phyloP scores from a whole-genome alignment of 2,113 vertebrate genomes.

The Dromaius novaehollandiae region DNA sequence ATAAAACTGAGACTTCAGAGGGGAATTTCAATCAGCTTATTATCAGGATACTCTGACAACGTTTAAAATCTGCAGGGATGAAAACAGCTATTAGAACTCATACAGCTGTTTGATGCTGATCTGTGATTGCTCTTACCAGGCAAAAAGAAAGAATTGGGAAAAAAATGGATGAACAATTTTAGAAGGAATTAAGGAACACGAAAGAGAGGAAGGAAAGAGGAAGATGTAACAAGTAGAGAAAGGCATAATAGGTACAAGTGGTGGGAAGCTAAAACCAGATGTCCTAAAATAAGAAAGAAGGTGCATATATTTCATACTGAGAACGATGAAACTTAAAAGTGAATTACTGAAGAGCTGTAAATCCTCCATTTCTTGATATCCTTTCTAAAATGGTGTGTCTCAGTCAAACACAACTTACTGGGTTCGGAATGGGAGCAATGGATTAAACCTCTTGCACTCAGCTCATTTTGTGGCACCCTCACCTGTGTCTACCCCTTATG shows the following conservation, averaged over 20 bases:
- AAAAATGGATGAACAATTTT: not conserved
- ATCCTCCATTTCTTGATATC: not conserved
- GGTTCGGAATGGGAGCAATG: not conserved
- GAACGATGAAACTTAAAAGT: not conserved
- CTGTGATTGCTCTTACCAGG: not conserved
- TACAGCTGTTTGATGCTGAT: not conserved
- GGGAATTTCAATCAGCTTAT: constrained; percentile 56
- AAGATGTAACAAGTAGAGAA: not conserved
- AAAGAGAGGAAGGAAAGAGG: not conserved
- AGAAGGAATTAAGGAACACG: not conserved
- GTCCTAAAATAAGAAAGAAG: not conserved
- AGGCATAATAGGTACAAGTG: not conserved
- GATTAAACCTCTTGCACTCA: not conserved
- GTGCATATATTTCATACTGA: not conserved
- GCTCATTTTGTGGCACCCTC: not conserved
- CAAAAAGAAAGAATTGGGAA: not conserved
- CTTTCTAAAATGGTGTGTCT: not conserved
- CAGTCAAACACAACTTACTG: not conserved
- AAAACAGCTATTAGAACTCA: not conserved
- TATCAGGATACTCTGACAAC: constrained; percentile 43
- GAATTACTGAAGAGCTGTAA: not conserved
- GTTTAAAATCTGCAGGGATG: constrained; percentile 33
- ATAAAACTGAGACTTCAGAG: constrained; percentile 30
- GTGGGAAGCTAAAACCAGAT: not conserved
- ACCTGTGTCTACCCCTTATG: not conserved